phyloP scores from a whole-genome alignment of 2,888 invertebrate species.

The Chalcosyrphus nemorum region DNA sequence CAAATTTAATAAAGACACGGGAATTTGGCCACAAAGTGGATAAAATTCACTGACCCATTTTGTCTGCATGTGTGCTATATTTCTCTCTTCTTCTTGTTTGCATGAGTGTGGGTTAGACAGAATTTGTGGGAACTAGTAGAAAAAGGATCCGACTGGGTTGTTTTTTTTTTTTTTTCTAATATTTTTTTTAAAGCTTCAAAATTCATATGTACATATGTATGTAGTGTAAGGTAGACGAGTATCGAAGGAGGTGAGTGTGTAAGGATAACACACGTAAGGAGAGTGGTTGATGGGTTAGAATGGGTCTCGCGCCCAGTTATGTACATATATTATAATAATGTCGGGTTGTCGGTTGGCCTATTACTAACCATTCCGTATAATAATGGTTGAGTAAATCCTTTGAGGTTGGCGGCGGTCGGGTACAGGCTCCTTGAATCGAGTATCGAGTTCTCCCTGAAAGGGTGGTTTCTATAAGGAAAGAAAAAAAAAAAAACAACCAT shows the following conservation, averaged over 20 bases:
- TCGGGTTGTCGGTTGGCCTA: conserved; percentile 71
- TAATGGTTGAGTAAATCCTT: conserved; percentile 73
- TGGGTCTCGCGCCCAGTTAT: conserved; percentile 42
- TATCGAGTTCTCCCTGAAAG: conserved; percentile 57
- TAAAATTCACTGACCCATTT: conserved; percentile 75
- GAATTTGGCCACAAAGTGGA: conserved; percentile 74
- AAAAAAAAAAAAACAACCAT: too few species aligned
- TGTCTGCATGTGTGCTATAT: conserved; percentile 4
- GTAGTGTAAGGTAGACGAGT: conserved; percentile 1
- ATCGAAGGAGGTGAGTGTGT: background rate
- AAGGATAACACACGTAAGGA: conserved; percentile 16
- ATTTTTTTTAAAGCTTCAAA: conserved; percentile 34
- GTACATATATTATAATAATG: conserved; percentile 69
- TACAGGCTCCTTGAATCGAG: conserved; percentile 27
- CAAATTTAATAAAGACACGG: conserved; percentile 75
- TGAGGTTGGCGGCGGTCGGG: conserved; percentile 53
- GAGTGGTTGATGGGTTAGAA: conserved; percentile 12
- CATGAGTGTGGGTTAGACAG: conserved; percentile 15
- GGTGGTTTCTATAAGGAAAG: conserved; percentile 47
- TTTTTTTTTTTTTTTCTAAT: conserved; percentile 15
- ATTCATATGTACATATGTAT: conserved; percentile 37
- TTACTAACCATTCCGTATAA: conserved; percentile 72
- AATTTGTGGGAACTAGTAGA: conserved; percentile 27
- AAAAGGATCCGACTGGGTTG: conserved; percentile 10
- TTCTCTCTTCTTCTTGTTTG: too few species aligned